phyloP scores from a whole-genome alignment of 92 coral and sea anemone species.

The Galaxea fascicularis region DNA sequence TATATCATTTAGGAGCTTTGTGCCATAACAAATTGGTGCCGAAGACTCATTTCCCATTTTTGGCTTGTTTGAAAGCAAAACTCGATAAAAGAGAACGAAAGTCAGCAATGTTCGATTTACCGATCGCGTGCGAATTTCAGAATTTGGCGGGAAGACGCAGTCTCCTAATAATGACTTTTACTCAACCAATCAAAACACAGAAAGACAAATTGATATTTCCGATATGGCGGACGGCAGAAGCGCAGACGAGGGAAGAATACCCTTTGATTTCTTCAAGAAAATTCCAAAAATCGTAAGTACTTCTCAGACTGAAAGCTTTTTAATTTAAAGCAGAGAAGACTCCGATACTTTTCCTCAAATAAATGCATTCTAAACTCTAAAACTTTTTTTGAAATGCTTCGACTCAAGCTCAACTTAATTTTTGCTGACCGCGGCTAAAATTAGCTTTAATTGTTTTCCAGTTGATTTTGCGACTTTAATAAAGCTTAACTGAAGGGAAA shows the following conservation, averaged over 20 bases:
- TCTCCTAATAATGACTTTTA: not conserved
- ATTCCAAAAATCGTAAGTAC: slow-evolving; percentile 72
- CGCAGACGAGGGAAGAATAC: slow-evolving; percentile 24
- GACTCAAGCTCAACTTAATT: too few relatives aligned
- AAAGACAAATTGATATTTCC: not conserved
- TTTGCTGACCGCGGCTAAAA: not conserved
- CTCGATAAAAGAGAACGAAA: not conserved
- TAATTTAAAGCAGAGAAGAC: not conserved
- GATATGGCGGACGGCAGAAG: slow-evolving; percentile 63
- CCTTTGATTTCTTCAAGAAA: slow-evolving; percentile 56
- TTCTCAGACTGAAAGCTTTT: not conserved
- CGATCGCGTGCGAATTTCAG: slow-evolving; percentile 25
- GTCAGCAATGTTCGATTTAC: not conserved
- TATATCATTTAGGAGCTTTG: slow-evolving; percentile 69
- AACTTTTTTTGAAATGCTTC: too few relatives aligned
- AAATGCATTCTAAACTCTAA: too few relatives aligned
- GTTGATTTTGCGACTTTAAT: not conserved
- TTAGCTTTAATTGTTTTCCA: too few relatives aligned
- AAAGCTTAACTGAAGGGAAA: not conserved
- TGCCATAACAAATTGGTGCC: slow-evolving; percentile 68
- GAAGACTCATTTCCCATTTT: slow-evolving; percentile 87
- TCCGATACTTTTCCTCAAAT: not conserved
- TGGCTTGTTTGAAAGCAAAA: slow-evolving; percentile 4
- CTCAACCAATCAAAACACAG: slow-evolving; percentile 39
- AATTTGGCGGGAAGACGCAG: slow-evolving; percentile 71